Evolutionary conservation across 1,140 invertebrate species (phyloP), one percentile per base, ranked within the genome.

Genomic region (Neuroterus valhalla): DNA sequence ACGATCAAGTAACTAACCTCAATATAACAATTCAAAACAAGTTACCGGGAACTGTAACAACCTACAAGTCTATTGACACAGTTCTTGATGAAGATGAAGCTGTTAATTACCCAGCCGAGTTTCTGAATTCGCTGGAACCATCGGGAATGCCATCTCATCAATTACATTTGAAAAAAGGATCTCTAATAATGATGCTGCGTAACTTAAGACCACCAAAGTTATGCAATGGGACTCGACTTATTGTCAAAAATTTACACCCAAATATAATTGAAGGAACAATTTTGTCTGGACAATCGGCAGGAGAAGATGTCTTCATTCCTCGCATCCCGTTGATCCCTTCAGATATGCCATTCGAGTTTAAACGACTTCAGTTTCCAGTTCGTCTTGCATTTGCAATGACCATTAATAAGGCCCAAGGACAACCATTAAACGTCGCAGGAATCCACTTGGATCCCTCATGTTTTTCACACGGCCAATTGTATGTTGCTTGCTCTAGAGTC

Each of bases 281-380:
- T 26, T 52, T 88, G 2, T 87, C 67, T 31, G 86, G 85, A 17
- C 62, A 45, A 70, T 62, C 21, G 17, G 76, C 82, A 81, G 85
- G 84, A 23, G 78, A 90, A 72, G 12, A 52, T 42, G 82, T 88
- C 38, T 66, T 88, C 26, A 82, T 90, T 45, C 84, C 87, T 23
- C 72, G 85, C 6, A 89, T 90, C 23, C 80, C 84, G 44, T n/a
- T 88, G 21, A 87, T 85, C 43, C 83, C 82, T 66, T 82, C 77
- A 23, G 84, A 88, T 71, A 86, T 81, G 73, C 86, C 88, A 69
- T 89, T 90, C 78, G 69, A 82, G 45, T 87, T 92, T 74, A 88
- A 89, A 82, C 68, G 91, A 62, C 31, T 90, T 0, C 91, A 93
- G 76, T 92, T 92, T 87, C 89, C 91, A 21, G 46, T 93, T 0